phyloP scores from a whole-genome alignment of 2,888 invertebrate species.

The Acleris cristana region DNA sequence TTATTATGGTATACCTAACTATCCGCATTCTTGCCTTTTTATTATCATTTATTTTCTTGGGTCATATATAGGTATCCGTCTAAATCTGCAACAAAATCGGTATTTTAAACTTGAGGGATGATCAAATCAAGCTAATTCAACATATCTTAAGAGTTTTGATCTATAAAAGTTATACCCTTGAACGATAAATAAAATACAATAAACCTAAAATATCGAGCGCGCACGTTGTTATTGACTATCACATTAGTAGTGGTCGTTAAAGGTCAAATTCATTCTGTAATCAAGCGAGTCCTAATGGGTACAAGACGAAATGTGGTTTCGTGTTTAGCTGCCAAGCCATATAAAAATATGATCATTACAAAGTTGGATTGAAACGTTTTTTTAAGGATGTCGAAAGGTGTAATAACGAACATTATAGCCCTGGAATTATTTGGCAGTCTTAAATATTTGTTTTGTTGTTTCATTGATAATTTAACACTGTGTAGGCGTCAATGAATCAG shows the following conservation, averaged over 20 bases:
- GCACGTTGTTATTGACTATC: not conserved
- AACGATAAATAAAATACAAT: too few relatives aligned
- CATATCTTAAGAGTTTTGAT: too few relatives aligned
- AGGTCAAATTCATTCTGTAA: conserved; percentile 24
- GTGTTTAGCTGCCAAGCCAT: conserved; percentile 8
- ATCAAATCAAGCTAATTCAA: too few relatives aligned
- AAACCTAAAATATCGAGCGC: too few relatives aligned
- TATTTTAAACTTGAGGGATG: too few relatives aligned
- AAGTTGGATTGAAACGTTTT: not conserved
- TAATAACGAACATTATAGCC: not conserved
- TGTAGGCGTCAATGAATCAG: conserved; percentile 23
- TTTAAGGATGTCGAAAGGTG: not conserved
- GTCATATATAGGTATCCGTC: too few relatives aligned
- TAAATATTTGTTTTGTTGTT: not conserved
- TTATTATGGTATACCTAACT: too few relatives aligned
- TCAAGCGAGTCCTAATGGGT: conserved; percentile 19
- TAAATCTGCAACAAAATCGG: too few relatives aligned
- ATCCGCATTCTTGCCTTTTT: too few relatives aligned
- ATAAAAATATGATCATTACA: not conserved
- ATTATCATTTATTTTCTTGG: too few relatives aligned
- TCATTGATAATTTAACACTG: conserved; percentile 4
- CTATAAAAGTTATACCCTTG: too few relatives aligned
- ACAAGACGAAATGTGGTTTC: conserved; percentile 10
- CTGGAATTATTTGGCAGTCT: not conserved
- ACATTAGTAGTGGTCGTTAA: conserved; percentile 14